Evolutionary conservation across 1,140 invertebrate species (phyloP), one percentile per base, ranked within the genome.

Genomic region (Yoshiicerus persimilis): DNA sequence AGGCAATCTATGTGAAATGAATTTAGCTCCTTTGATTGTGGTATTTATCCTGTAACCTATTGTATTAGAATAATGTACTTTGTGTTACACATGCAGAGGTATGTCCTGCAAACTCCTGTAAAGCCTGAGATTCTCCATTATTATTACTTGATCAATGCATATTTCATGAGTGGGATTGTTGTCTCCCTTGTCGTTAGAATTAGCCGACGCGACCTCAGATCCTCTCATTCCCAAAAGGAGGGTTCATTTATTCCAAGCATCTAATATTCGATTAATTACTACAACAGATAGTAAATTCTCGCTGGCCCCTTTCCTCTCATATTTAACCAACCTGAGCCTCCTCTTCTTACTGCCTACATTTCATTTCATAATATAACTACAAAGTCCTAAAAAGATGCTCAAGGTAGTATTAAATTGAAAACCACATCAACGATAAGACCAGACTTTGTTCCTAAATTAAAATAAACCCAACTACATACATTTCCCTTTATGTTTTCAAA

Each of bases 201-300:
- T 25, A 85, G 39, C 23, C 62, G n/a, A 66, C 62, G 56, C 83
- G 84, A 64, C 84, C 84, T 86, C 47, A 62, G 30, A 87, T 75
- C 27, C 66, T 27, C 16, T 36, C 56, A 77, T 38, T 77, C 66
- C 36, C 86, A 25, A 41, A 75, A 87, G 70, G 20, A 75, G 77
- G 47, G 87, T 87, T 87, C 87, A 84, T 84, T 83, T 64, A 41
- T 32, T 87, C 39, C 9, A 23, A 62, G 27, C 38, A 77, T 83
- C 36, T 75, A 70, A 88, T 80, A 88, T 84, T 56, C 41, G 87
- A 88, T 88, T 88, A 88, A 88, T 88, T 88, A 88, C 87, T 85
- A 85, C 80, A 84, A 84, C 27, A 34, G 87, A 88, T 70, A 25
- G 39, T 87, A 34, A 39, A 20, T 56, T 16, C 47, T n/a, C 2